Base-by-base conservation (phyloP, 1,140 invertebrate species). In the Pissodes strobi region DNA sequence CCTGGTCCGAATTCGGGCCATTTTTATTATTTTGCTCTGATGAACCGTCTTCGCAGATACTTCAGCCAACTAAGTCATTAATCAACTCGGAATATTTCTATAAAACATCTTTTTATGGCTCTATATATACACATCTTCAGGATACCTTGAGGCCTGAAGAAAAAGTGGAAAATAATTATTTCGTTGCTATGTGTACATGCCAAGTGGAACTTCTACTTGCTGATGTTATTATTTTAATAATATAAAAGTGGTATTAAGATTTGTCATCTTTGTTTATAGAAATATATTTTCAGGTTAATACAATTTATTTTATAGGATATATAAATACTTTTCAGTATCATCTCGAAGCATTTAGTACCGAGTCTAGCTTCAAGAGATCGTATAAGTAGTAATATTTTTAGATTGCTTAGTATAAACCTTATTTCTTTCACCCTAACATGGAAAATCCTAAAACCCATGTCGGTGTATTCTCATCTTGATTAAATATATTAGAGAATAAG, bases 401-500 rank as follows among this genome's bases (percentile, higher is more conserved):
- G 23, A 56, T 56, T 56, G 30, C 37, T 25, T 39, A 21, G 12
- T 46, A 30, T 27, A 51, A 63, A 64, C 49, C 53, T 51, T 49
- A 57, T 57, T 57, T 57, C 25, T n/a, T 52, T 55, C 62, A 38
- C 43, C 52, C 53, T 18, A 64, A 57, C 15, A 45, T 57, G 62
- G 15, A 64, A 64, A 53, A 46, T 53, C 41, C 38, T 37, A 27
- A 38, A 49, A 19, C 45, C 45, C 38, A 48, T 22, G 25, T 30
- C 27, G 38, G 23, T 41, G 43, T 46, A 59, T 46, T 18, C 48
- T 61, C 48, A 64, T 48, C 56, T 55, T 51, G 57, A 69, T 69
- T 69, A 69, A 69, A 69, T 71, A 69, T 66, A 68, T 72, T 66
- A 65, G 58, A 66, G 66, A 68, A 72, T 70, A 69, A 70, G 66